Base-by-base conservation (phyloP, 2,888 invertebrate species). In the Hermaeophaga mercurialis region DNA sequence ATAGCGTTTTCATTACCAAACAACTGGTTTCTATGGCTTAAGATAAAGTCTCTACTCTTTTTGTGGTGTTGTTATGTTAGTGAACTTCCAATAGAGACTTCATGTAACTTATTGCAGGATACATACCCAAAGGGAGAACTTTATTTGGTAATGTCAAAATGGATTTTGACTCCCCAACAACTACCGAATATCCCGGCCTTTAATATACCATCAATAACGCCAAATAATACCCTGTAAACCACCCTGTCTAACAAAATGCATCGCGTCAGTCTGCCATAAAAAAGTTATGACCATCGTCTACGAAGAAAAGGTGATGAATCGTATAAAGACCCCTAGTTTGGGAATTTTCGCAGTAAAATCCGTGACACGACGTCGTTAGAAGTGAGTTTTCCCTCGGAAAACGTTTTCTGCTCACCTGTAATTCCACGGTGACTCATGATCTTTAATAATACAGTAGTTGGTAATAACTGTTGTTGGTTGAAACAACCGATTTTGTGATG, bases 351-450 rank as follows among this genome's bases (percentile, higher is more conserved):
- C 60, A 46, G 56, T 57, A 56, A 52, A 58, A 54, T 64, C 63
- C 68, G 69, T 69, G 69, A 69, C 66, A 63, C 63, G 53, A 57
- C 57, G 61, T 61, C 67, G 67, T 69, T 66, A 69, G 55, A 54
- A 54, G 24, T 46, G 18, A 38, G 28, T 18, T 45, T 56, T 50
- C 56, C 31, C 44, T 45, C 44, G 38, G 48, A 54, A 43, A 53
- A 54, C 48, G 53, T 58, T 64, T 59, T 64, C 63, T 58, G 56
- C 61, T 65, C 69, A 68, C 68, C 67, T 66, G 67, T 63, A 67
- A 68, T 69, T 68, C 69, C 69, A 66, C 65, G 33, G 69, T 69
- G 69, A 69, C 63, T 68, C 69, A 69, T 69, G 67, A 68, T 61
- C 56, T 63, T 69, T 66, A 69, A 69, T 69, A 69, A 69, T 69